Evolutionary conservation across 2,888 invertebrate species (phyloP), one percentile per base, ranked within the genome.

Genomic region (Heliconius erato): DNA sequence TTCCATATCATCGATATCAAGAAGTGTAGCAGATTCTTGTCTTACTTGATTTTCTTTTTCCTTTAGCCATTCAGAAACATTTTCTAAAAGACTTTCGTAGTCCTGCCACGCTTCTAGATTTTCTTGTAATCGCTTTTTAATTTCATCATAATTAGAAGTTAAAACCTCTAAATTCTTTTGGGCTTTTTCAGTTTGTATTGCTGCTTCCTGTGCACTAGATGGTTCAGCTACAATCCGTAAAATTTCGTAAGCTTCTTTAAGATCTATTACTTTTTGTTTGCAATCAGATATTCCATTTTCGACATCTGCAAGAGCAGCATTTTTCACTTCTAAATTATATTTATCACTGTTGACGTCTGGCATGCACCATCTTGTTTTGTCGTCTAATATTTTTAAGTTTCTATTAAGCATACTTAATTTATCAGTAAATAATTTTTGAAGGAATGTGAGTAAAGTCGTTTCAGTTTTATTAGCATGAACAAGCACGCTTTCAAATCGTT

Each of bases 321-420:
- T 97, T 94, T 99, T 99, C 0, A 99, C 98, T 95, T 99, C 98
- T 49, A 99, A 96, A 90, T 98, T 99, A 91, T 99, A 99, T 91
- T 98, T 98, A 90, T 99, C 99, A 89, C 98, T 98, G 59, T 97
- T 97, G 1, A 98, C 97, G 90, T 99, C 99, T 0, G 98, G 98
- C 89, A 97, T 97, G 91, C 99, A 99, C 99, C 99, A 99, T 23
- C 97, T 96, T 1, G 98, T 97, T 92, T 99, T 99, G 89, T 99
- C 99, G 85, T 98, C 97, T 86, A 98, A 97, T 2, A 98, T 97
- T 79, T 97, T 96, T 16, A 99, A 97, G 90, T 98, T 97, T 87
- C 98, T 97, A 88, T 98, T 98, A 65, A 99, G 96, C 90, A 98
- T 98, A 74, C 97, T 97, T 82, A 98, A 97, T 89, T 98, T 98